Percentiles rank a stretch among this genome's conserved stretches.
Conservation (phyloP, 2,797 vertebrate genomes). For the Sebastes flavidus region DNA sequence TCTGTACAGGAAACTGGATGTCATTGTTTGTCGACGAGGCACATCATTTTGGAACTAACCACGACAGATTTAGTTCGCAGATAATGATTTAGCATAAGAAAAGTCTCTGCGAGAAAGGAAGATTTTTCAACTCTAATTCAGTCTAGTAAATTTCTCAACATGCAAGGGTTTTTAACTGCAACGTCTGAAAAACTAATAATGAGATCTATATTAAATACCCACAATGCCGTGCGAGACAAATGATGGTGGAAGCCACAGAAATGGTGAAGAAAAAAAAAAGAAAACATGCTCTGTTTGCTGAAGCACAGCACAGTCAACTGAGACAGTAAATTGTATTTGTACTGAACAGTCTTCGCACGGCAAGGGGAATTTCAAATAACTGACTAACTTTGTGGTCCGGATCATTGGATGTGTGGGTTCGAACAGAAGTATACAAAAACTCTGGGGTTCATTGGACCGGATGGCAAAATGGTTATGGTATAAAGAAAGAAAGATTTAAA, state of each 20-base stretch:
- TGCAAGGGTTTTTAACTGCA: background rate
- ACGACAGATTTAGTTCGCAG: background rate
- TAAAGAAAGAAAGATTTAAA: background rate
- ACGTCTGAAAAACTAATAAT: background rate
- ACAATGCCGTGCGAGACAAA: background rate
- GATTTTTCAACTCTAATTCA: background rate
- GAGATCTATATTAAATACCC: background rate
- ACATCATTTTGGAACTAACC: background rate
- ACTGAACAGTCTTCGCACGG: conserved; percentile 6
- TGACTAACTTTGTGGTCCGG: background rate
- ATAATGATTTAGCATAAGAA: background rate
- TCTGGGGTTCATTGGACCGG: background rate
- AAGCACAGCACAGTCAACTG: background rate
- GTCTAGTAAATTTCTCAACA: background rate
- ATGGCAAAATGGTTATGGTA: background rate
- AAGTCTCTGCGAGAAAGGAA: background rate
- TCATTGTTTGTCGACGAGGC: background rate
- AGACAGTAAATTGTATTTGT: conserved; percentile 8
- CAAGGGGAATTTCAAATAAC: conserved; percentile 3
- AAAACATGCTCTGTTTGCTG: background rate
- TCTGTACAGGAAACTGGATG: background rate
- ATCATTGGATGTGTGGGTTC: background rate
- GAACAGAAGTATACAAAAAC: background rate
- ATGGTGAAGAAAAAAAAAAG: background rate
- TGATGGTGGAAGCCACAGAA: background rate